phyloP scores from a whole-genome alignment of 92 coral and sea anemone genomes.

The Umimayanthus kanabou region DNA sequence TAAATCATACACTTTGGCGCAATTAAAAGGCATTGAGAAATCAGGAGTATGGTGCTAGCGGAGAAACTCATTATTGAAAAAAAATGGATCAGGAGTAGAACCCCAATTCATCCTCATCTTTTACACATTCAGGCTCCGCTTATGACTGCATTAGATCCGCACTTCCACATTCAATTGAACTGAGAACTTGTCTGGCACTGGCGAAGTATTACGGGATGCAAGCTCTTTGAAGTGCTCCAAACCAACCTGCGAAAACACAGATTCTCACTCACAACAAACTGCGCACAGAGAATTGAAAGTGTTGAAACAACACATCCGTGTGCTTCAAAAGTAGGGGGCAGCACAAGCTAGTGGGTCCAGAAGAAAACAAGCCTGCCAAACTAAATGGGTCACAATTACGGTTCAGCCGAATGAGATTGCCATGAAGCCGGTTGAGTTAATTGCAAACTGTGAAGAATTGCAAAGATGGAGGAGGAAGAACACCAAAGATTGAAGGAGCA shows the following conservation, averaged over 20 bases:
- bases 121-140: not conserved
- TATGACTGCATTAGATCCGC: not conserved
- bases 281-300: not conserved
- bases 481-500: too few species aligned
- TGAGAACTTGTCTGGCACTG: slow-evolving; percentile 1
- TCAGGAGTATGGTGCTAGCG: too few species aligned
- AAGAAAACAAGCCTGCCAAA: not conserved
- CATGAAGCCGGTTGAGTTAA: not conserved
- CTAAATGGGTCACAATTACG: not conserved
- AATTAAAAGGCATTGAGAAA: too few species aligned
- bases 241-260: too few species aligned
- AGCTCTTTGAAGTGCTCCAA: not conserved
- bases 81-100: not conserved
- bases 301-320: not conserved
- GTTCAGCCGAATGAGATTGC: not conserved
- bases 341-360: not conserved
- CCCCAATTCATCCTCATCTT: slow-evolving; percentile 3
- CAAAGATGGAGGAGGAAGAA: too few species aligned
- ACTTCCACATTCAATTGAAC: not conserved
- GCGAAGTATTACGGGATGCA: not conserved
- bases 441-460: not conserved
- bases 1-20: too few species aligned
- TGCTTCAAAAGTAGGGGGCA: not conserved
- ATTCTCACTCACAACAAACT: not conserved
- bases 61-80: not conserved